Evolutionary conservation across 2,888 invertebrate species (phyloP), one percentile per base, ranked within the genome.

Genomic region (Leucozona laternaria): DNA sequence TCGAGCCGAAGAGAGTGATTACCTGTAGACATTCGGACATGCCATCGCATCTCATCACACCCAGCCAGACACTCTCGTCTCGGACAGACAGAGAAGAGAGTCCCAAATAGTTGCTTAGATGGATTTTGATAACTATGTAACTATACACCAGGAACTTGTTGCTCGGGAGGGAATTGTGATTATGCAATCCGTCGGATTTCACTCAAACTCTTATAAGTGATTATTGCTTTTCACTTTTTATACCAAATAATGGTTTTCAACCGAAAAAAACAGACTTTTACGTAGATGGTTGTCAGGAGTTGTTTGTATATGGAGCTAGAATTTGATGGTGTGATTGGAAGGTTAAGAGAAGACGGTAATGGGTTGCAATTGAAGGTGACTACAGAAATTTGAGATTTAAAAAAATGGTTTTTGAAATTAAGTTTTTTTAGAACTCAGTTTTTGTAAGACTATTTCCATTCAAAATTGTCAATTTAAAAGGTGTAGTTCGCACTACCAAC

Each of bases 161-260:
- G 75, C 53, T 48, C 53, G 13, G 5, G 28, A 43, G 62, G 25
- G 64, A 77, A 68, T 53, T 58, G 62, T 48, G 78, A 78, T 86
- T 86, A 78, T 86, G 85, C 70, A 86, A 83, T 71, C 45, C 45
- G 66, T 40, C 58, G 50, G 48, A 17, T 28, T 64, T 45, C 70
- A 28, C 50, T 71, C 50, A 50, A 68, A 25, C 34, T 76, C 4
- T 15, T 8, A 57, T 8, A 57, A 55, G 43, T 75, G 81, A 78
- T 78, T 81, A 75, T 81, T 81, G 81, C 73, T 78, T 86, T 86
- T 86, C 78, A 81, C 85, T 81, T 86, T 85, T 78, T 55, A n/a
- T n/a, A 31, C 53, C 64, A 77, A 85, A 77, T 71, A 70, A 70
- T 34, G 20, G 13, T 20, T 11, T 37, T 13, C 13, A 43, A 25